Evolutionary conservation across 2,797 vertebrate species (phyloP).

Genomic region (Clamator glandarius): DNA sequence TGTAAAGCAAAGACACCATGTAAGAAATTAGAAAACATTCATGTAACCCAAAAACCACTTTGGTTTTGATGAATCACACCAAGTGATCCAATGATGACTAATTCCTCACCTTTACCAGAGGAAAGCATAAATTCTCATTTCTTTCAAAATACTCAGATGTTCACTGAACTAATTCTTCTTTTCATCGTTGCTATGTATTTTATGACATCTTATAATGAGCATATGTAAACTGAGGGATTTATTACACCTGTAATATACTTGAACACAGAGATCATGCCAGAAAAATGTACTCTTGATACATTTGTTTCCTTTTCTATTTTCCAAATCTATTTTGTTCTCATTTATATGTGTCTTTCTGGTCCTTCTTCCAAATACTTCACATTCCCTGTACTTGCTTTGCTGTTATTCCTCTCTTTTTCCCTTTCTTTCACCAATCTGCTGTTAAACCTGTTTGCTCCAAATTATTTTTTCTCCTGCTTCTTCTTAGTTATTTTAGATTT

Average conservation of each 20-base stretch:
- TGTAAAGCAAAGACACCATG: neutral
- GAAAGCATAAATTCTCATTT: neutral
- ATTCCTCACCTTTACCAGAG: neutral
- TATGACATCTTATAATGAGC: neutral
- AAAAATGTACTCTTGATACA: neutral
- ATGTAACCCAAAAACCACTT: neutral
- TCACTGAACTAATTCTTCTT: neutral
- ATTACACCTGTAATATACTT: neutral
- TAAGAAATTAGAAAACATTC: neutral
- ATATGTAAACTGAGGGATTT: neutral
- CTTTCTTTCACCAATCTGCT: neutral
- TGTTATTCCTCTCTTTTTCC: neutral
- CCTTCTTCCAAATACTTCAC: neutral
- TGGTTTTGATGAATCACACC: neutral
- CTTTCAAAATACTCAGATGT: neutral
- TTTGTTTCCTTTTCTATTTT: neutral
- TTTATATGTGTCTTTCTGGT: neutral
- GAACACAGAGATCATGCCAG: neutral
- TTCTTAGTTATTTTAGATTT: neutral
- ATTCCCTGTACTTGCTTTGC: neutral
- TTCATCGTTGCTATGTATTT: neutral
- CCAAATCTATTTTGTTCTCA: neutral
- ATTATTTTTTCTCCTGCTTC: neutral
- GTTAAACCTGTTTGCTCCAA: neutral
- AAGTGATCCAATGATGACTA: neutral